Conservation (phyloP, 2,113 vertebrate genomes). For the Hippocampus barbouri region DNA sequence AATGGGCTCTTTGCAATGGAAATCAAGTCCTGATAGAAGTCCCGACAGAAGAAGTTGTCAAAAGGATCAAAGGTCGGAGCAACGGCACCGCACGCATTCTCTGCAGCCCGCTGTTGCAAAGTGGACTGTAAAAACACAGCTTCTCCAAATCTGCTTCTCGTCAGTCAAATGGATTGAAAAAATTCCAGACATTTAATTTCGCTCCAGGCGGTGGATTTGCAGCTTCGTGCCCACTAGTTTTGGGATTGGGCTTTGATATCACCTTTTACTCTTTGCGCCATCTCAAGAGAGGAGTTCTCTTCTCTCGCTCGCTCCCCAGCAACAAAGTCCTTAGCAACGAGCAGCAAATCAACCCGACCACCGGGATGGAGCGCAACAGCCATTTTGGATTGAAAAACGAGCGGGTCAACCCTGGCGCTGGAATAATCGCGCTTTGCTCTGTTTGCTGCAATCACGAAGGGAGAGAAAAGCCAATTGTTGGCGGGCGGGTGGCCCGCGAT, state of each 20-base stretch:
- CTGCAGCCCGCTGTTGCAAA: slow-evolving; percentile 31
- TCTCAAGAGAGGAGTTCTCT: slow-evolving; percentile 41
- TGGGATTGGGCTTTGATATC: slow-evolving; percentile 61
- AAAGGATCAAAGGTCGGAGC: slow-evolving; percentile 11
- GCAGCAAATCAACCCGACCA: slow-evolving; percentile 42
- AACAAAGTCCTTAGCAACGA: slow-evolving; percentile 34
- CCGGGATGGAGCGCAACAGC: slow-evolving; percentile 7
- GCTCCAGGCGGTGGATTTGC: slow-evolving; percentile 63
- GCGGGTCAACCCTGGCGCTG: slow-evolving; percentile 27
- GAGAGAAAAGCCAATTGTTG: background rate
- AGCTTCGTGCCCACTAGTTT: slow-evolving; percentile 55
- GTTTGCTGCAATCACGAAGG: slow-evolving; percentile 25
- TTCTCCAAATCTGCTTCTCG: slow-evolving; percentile 40
- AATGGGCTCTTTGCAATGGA: background rate
- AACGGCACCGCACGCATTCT: slow-evolving; percentile 11
- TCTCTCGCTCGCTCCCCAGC: slow-evolving; percentile 11
- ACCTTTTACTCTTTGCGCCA: slow-evolving; percentile 51
- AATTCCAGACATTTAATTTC: slow-evolving; percentile 63
- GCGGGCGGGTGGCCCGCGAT: slow-evolving; percentile 7
- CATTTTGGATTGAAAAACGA: slow-evolving; percentile 26
- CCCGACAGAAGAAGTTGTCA: background rate
- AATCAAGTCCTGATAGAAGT: too few species aligned
- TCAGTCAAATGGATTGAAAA: slow-evolving; percentile 60
- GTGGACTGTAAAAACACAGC: slow-evolving; percentile 34
- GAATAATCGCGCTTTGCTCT: slow-evolving; percentile 35